Evolutionary conservation across 2,888 invertebrate species (phyloP), one percentile per base, ranked within the genome.

Genomic region (Mesorhabditis spiculigera): DNA sequence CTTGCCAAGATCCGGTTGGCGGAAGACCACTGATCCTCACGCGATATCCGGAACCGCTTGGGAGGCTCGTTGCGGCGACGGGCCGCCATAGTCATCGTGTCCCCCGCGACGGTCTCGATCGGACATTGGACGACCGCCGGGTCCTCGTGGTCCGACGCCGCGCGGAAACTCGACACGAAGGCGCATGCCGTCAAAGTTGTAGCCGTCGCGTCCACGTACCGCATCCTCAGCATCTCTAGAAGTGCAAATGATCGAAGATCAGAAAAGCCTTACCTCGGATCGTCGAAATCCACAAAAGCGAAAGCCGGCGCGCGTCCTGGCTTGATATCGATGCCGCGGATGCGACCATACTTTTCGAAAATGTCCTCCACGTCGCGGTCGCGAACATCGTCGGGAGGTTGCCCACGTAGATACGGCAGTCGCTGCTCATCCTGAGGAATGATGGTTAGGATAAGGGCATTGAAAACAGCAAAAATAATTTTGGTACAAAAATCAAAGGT

Each of bases 231-330:
- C 84, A 68, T 84, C 84, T 68, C 83, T 82, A 67, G 69, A 82
- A 70, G 58, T 45, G 44, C 28, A 6, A 5, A 62, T 41, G 4
- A 43, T 63, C 67, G 44, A 28, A 41, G 58, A 8, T 43, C 5
- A 41, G 8, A 6, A 45, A 66, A 45, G 16, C 42, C 72, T 65
- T 62, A 97, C 96, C 96, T 91, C 71, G 94, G 92, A 89, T 98
- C 97, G 86, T 96, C 96, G 86, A 97, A 98, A 88, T 98, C 97
- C 65, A 99, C 95, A 88, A 98, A 98, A 68, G 97, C 97, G 89
- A 98, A 98, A 80, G 98, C 96, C 76, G 97, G 96, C 68, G 96
- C 96, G 86, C 95, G 91, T 83, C 94, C 91, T 50, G 88, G 95
- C 95, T 89, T 98, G 88, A 98, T 89, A 89, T 98, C 98, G 81